Evolutionary conservation across 92 coral and sea anemone species (phyloP).

Genomic region (Paramuricea clavata): DNA sequence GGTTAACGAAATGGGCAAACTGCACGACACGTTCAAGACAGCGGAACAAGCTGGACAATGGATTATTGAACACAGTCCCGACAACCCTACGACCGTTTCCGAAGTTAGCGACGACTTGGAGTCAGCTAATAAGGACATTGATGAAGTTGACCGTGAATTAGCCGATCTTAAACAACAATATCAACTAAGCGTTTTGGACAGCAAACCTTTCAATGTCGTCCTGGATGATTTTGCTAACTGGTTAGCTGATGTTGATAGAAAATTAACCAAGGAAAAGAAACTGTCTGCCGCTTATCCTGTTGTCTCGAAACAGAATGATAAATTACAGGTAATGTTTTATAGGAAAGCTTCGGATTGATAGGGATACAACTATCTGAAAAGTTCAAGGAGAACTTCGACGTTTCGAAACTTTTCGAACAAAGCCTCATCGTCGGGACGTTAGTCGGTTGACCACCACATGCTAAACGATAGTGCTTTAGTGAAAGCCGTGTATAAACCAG

Average conservation of each 20-base stretch:
- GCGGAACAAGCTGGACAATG: conserved; percentile 98
- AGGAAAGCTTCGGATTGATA: too few species aligned
- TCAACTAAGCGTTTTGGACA: conserved; percentile 90
- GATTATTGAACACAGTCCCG: conserved; percentile 90
- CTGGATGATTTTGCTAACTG: conserved; percentile 87
- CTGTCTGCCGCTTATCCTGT: conserved; percentile 86
- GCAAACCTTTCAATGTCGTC: conserved; percentile 81
- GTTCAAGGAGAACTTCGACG: too few species aligned
- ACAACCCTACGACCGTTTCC: conserved; percentile 84
- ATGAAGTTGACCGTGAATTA: conserved; percentile 84
- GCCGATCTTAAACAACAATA: conserved; percentile 86
- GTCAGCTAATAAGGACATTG: conserved; percentile 78
- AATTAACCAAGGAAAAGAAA: conserved; percentile 84
- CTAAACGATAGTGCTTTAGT: too few species aligned
- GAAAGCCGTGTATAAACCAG: too few species aligned
- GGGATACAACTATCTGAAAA: too few species aligned
- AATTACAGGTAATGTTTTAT: conserved; percentile 86
- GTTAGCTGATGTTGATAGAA: conserved; percentile 83
- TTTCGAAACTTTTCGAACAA: too few species aligned
- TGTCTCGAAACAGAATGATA: conserved; percentile 80
- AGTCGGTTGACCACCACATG: not conserved
- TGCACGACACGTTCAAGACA: conserved; percentile 73
- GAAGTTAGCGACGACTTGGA: conserved; percentile 74
- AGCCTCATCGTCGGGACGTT: too few species aligned
- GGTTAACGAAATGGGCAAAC: conserved; percentile 20